phyloP scores from a whole-genome alignment of 2,888 invertebrate genomes.

The Sabatieria punctata region DNA sequence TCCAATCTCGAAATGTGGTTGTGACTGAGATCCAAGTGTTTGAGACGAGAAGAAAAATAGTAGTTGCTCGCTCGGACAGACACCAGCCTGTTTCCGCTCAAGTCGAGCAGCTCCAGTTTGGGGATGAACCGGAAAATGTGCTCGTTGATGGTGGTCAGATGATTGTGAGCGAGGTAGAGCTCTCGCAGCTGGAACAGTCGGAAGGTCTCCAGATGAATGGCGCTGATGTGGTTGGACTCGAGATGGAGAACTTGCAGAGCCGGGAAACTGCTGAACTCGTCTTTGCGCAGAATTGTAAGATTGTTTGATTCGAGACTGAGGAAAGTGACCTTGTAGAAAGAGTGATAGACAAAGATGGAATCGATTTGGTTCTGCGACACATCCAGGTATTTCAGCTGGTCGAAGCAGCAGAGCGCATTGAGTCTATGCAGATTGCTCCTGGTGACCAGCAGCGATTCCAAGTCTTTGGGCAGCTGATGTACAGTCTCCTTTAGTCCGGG shows the following conservation, averaged over 20 bases:
- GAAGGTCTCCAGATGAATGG: slow-evolving; percentile 2
- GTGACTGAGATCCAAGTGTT: slow-evolving; percentile 2
- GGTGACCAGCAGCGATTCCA: too few species aligned
- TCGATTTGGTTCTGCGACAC: neutral
- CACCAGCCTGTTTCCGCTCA: slow-evolving; percentile 4
- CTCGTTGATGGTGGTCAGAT: slow-evolving; percentile 3
- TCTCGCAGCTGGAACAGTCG: slow-evolving; percentile 3
- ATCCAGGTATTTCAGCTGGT: neutral
- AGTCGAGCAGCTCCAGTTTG: slow-evolving; percentile 1
- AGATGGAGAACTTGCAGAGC: slow-evolving; percentile 3
- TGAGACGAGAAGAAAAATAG: slow-evolving; percentile 1
- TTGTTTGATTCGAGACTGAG: slow-evolving; percentile 4
- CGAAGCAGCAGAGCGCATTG: neutral
- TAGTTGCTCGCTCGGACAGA: slow-evolving; percentile 5
- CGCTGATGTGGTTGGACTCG: slow-evolving; percentile 1
- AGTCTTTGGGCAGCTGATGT: too few species aligned
- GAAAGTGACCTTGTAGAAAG: neutral
- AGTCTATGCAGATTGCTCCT: too few species aligned
- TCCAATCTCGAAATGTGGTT: slow-evolving; percentile 1
- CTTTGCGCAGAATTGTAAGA: slow-evolving; percentile 3
- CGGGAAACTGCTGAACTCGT: slow-evolving; percentile 8
- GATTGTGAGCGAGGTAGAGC: slow-evolving; percentile 4
- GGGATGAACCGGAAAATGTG: slow-evolving; percentile 8
- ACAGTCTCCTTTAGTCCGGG: too few species aligned
- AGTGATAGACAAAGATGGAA: neutral